Percentiles rank a stretch among this genome's conserved stretches.
Conservation (phyloP, 2,113 vertebrate species). For the Miniopterus natalensis region DNA sequence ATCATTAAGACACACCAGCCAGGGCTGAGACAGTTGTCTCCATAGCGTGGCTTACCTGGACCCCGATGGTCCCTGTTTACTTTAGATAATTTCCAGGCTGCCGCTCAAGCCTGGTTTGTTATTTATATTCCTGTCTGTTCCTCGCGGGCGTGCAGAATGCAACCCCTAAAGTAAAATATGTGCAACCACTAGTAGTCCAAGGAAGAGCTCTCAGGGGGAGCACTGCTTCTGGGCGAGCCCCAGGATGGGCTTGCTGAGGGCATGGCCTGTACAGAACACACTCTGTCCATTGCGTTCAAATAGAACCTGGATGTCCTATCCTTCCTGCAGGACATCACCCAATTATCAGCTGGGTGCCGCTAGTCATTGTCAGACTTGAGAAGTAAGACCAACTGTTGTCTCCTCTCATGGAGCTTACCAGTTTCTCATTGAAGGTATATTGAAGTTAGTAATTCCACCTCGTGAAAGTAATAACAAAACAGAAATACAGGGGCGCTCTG, state of each 20-base stretch:
- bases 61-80: background rate
- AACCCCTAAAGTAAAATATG: background rate
- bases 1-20: no score
- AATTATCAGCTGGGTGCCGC: background rate
- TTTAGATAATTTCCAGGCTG: background rate
- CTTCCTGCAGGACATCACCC: background rate
- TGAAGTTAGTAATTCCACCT: background rate
- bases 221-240: background rate
- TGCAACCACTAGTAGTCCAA: background rate
- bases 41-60: background rate
- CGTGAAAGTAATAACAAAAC: background rate
- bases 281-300: background rate
- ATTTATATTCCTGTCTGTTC: background rate
- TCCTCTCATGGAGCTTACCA: background rate
- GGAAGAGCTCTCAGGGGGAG: background rate
- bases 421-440: background rate
- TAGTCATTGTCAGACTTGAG: background rate
- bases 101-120: background rate
- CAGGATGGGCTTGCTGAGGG: background rate
- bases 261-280: no score
- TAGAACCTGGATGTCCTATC: background rate
- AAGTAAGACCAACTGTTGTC: background rate
- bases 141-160: background rate
- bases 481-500: background rate
- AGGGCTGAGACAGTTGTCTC: background rate